phyloP scores from a whole-genome alignment of 2,797 vertebrate species.

The Potorous gilbertii region DNA sequence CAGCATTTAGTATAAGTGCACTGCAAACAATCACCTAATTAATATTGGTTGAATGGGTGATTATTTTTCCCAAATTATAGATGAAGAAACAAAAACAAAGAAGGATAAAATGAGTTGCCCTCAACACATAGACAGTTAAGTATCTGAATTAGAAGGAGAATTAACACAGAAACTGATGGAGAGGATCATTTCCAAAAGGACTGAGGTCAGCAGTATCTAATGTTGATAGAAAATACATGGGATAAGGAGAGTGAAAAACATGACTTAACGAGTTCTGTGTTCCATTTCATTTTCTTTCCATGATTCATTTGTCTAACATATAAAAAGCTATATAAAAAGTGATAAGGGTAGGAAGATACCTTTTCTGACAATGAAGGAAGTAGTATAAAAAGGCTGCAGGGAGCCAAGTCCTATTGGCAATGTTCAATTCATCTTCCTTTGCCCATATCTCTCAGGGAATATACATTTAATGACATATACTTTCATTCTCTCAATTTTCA shows the following conservation, averaged over 20 bases:
- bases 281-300: background rate
- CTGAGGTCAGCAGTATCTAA: background rate
- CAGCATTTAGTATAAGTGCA: background rate
- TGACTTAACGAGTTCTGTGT: background rate
- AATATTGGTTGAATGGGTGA: background rate
- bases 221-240: background rate
- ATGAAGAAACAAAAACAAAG: background rate
- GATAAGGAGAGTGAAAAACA: background rate
- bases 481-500: background rate
- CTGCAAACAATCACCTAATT: background rate
- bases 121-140: background rate
- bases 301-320: conserved; percentile 30
- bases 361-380: background rate
- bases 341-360: conserved; percentile 3
- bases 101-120: background rate
- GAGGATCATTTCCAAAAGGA: background rate
- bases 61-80: background rate
- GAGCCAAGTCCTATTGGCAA: background rate
- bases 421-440: conserved; percentile 6
- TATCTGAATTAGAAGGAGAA: background rate
- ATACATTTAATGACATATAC: background rate
- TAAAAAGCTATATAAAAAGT: conserved; percentile 25
- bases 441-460: background rate
- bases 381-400: conserved; percentile 6
- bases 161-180: background rate